Conservation (phyloP, 2,888 invertebrate genomes). For the Cosmia trapezina region DNA sequence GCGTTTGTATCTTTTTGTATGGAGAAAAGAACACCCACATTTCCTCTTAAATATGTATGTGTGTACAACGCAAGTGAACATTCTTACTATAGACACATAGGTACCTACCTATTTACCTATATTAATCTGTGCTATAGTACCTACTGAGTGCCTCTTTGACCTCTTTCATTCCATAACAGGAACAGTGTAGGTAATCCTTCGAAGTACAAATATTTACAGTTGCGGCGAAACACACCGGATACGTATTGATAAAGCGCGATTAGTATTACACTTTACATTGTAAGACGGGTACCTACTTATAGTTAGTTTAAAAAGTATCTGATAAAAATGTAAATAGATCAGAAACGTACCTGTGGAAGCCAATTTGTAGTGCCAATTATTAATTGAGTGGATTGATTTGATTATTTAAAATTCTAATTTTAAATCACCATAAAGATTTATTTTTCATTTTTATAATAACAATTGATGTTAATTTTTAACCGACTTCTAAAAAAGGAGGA, state of each 20-base stretch:
- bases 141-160: slow-evolving; percentile 6
- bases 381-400: neutral
- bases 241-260: slow-evolving; percentile 61
- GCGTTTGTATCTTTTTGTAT: too few species aligned
- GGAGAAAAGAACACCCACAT: too few species aligned
- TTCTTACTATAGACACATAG: neutral
- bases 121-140: too few species aligned
- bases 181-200: slow-evolving; percentile 14
- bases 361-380: neutral
- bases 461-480: neutral
- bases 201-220: slow-evolving; percentile 37
- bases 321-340: neutral
- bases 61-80: neutral
- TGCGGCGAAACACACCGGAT: slow-evolving; percentile 47
- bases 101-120: neutral
- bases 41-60: too few species aligned
- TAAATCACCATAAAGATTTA: neutral
- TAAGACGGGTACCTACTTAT: slow-evolving; percentile 44
- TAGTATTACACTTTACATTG: slow-evolving; percentile 59
- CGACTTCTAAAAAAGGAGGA: too few species aligned
- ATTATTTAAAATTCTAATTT: neutral
- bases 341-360: neutral
- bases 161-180: slow-evolving; percentile 30
- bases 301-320: neutral
- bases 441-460: too few species aligned